Conservation (phyloP, 2,113 vertebrate genomes). For the Rafetus swinhoei region DNA sequence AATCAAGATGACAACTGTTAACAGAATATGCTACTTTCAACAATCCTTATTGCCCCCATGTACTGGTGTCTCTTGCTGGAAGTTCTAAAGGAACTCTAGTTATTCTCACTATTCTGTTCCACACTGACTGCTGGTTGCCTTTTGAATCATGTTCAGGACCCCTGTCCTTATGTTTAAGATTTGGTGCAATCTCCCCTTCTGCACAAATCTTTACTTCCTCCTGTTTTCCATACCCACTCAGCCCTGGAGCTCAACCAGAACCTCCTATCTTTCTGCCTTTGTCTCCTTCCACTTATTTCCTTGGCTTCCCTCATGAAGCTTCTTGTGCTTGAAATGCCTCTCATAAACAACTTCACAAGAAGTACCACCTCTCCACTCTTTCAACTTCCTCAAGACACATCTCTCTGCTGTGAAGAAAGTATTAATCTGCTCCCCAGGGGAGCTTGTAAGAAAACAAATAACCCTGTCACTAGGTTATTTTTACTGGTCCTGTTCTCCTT, state of each 20-base stretch:
- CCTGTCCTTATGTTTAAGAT: not conserved
- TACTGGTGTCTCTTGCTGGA: rapidly evolving
- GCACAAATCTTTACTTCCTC: not conserved
- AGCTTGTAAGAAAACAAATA: not conserved
- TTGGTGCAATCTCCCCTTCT: not conserved
- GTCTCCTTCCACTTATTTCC: not conserved
- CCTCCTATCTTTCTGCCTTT: slow-evolving; percentile 43
- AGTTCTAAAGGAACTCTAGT: not conserved
- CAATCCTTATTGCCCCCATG: rapidly evolving
- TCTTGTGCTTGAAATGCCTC: not conserved
- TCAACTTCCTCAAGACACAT: not conserved
- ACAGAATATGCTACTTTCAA: not conserved
- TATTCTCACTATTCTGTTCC: not conserved
- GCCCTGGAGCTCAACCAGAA: not conserved
- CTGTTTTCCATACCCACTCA: rapidly evolving
- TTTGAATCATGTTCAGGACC: not conserved
- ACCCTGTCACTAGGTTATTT: not conserved
- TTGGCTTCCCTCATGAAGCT: not conserved
- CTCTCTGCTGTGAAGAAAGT: not conserved
- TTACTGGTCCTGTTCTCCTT: not conserved
- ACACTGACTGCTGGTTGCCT: rapidly evolving
- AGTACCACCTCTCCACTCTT: not conserved
- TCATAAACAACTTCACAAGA: not conserved
- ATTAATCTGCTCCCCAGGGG: not conserved
- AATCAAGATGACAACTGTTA: not conserved